Evolutionary conservation across 2,888 invertebrate species (phyloP).

Genomic region (Plebejus argus): DNA sequence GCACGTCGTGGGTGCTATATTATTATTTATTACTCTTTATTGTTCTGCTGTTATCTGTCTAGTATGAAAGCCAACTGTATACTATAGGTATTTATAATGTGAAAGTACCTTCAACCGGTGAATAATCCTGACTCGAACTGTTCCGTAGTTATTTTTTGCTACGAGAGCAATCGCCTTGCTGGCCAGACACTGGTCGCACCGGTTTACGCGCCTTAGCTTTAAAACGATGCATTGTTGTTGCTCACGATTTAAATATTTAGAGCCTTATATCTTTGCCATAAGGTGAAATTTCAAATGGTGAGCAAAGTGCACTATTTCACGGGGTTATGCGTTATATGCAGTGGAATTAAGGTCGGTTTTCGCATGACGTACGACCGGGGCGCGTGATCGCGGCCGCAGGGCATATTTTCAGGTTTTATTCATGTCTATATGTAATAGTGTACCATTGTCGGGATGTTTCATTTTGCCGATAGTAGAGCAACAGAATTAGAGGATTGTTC

Average conservation of each 20-base stretch:
- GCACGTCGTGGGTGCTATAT: too few relatives aligned
- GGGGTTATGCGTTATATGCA: constrained; percentile 46
- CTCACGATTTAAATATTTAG: constrained; percentile 39
- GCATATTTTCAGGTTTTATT: constrained; percentile 49
- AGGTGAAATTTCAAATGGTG: neutral
- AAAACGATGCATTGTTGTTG: constrained; percentile 44
- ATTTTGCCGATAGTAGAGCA: neutral
- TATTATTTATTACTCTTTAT: too few relatives aligned
- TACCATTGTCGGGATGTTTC: constrained; percentile 11
- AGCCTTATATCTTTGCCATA: constrained; percentile 38
- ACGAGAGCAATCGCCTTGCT: constrained; percentile 58
- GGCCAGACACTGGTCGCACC: constrained; percentile 68
- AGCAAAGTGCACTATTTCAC: constrained; percentile 1
- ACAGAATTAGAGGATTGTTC: neutral
- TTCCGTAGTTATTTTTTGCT: constrained; percentile 63
- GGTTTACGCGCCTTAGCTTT: constrained; percentile 50
- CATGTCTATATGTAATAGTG: constrained; percentile 18
- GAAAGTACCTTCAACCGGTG: neutral
- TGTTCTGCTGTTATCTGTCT: too few relatives aligned
- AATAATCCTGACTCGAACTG: constrained; percentile 47
- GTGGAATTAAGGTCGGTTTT: constrained; percentile 47
- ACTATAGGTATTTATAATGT: neutral
- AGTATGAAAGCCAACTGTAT: neutral
- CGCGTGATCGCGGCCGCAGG: constrained; percentile 54
- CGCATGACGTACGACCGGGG: constrained; percentile 35